Evolutionary conservation across 2,797 vertebrate genomes (phyloP), one percentile per base, ranked within the genome.

Genomic region (Scarus forsteni): DNA sequence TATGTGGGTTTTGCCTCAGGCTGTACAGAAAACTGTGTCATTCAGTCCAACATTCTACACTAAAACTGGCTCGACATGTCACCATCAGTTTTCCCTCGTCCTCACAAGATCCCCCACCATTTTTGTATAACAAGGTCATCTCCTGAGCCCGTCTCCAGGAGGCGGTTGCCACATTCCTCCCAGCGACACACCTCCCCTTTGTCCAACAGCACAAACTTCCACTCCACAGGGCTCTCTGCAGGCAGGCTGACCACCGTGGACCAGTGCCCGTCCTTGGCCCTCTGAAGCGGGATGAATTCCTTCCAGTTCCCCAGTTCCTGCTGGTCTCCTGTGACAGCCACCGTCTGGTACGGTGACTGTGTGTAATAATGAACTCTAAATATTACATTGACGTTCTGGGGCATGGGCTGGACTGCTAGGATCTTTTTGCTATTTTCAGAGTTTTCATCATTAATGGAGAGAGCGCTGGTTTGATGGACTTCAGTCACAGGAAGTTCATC

Each of bases 151-250:
- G 95, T 97, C 58, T 95, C 73, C 3, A 99, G 92, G 60, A 75
- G 85, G 14, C 97, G 95, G 46, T 99, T 98, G 38, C 68, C 59
- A 0, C 97, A 97, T 83, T 99, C 98, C 88, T 99, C 98, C 98
- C 97, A 99, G 27, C 96, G 96, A 40, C 84, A 90, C 48, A 98
- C 92, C 61, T 91, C 86, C 2, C 95, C 97, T 0, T 96, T 91
- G 52, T 99, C 97, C 83, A 98, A 90, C 77, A 99, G 56, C 53
- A 98, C 94, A 58, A 98, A 98, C 85, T 99, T 99, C 98, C 98
- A 99, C 84, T 97, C 95, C 39, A 98, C 75, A 39, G 84, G 92
- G 50, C 88, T 93, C 79, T 97, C 95, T 1, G 66, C 86, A 0
- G 97, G 97, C 36, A 99, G 91, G 27, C 81, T 60, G 57, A 99